Evolutionary conservation across 2,888 invertebrate species (phyloP), one percentile per base, ranked within the genome.

Genomic region (Amblyjoppa fuscipennis): DNA sequence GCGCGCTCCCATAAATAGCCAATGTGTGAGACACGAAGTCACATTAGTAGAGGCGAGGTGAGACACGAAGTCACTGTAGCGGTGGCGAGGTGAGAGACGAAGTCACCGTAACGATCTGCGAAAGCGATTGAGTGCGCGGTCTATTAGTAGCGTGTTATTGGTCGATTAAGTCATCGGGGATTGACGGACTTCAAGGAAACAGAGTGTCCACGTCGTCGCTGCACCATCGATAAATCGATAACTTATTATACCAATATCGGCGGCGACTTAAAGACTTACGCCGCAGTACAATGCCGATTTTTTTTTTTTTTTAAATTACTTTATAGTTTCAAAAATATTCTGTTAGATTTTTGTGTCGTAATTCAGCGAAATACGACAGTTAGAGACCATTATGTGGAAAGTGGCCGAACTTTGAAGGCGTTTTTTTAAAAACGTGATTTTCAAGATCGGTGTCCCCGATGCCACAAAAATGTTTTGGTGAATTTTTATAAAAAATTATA

Each of bases 1-100:
- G 13, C 56, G 56, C 73, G 56, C 56, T 25, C 56, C 73, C 73
- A 73, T 56, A 73, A 73, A 73, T 73, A 51, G 25, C 56, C 56
- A 51, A 41, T 73, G 53, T 7, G 13, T 73, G 73, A 73, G 56
- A 56, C 38, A 73, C 56, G 20, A 56, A 53, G 73, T 49, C 41
- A 49, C 49, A 3, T 3, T 20, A 66, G 16, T n/a, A 7, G 34
- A 34, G 34, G 34, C 34, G 34, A 34, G 34, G 34, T 34, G 34
- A 34, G 34, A 34, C 1, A 34, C 34, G 34, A 34, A 51, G 71
- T 45, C 41, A 45, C 45, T 16, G 7, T 38, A 66, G 16, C 34
- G n/a, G 2, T 61, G 31, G 7, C 20, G 20, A 20, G 20, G 20
- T 20, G 20, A 20, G 20, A 20, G 20, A 20, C 20, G 20, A 20